Percentiles rank a stretch among this genome's conserved stretches.
Evolutionary conservation across 2,888 invertebrate genomes (phyloP).

Genomic region (Brassicogethes aeneus): DNA sequence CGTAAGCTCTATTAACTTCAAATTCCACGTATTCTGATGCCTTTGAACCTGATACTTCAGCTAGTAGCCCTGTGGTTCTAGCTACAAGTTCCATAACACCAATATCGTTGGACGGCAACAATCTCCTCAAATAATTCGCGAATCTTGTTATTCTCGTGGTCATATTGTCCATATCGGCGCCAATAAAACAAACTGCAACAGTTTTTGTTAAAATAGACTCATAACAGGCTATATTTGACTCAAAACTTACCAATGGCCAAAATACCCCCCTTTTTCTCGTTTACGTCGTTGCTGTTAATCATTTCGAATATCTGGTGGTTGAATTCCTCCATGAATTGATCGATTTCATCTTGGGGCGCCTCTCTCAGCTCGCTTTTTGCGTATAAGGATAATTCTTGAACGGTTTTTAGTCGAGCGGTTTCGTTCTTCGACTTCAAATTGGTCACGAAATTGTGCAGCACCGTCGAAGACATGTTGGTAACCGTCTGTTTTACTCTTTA

Average conservation of each 20-base stretch:
- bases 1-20: constrained; percentile 91
- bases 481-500: too few species aligned
- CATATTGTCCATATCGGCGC: constrained; percentile 87
- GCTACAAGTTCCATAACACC: constrained; percentile 95
- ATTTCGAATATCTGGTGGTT: constrained; percentile 94
- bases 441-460: constrained; percentile 73
- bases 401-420: constrained; percentile 75
- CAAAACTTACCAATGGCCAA: constrained; percentile 72
- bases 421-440: constrained; percentile 85
- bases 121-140: constrained; percentile 83
- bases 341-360: constrained; percentile 83
- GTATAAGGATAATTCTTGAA: constrained; percentile 82
- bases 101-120: constrained; percentile 84
- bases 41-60: constrained; percentile 84
- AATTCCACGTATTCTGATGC: constrained; percentile 97
- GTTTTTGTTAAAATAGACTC: constrained; percentile 5
- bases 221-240: constrained; percentile 1
- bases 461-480: constrained; percentile 44
- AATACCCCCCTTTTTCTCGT: constrained; percentile 93
- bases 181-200: constrained; percentile 78
- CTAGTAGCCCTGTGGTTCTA: constrained; percentile 88
- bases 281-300: constrained; percentile 87
- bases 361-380: constrained; percentile 86
- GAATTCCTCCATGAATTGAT: constrained; percentile 87
- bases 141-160: constrained; percentile 85